phyloP scores from a whole-genome alignment of 1,140 invertebrate genomes.

The Propsilocerus akamusi region DNA sequence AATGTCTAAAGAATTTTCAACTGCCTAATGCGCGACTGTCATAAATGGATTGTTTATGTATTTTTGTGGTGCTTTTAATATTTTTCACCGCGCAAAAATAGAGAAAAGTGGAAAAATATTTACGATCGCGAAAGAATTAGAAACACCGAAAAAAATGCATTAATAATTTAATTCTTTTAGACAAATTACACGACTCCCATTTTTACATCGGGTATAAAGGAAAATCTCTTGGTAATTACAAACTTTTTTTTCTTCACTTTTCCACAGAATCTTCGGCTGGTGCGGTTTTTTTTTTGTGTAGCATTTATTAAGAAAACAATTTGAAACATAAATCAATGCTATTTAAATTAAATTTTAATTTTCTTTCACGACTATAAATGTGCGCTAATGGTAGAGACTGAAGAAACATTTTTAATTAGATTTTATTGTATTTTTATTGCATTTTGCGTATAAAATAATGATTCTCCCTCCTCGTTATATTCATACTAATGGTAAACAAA shows the following conservation, averaged over 20 bases:
- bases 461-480: background rate
- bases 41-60: constrained; percentile 4
- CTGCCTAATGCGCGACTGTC: no score
- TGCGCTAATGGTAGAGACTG: background rate
- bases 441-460: background rate
- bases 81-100: background rate
- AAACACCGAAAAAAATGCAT: constrained; percentile 1
- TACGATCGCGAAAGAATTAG: constrained; percentile 2
- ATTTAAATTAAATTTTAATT: background rate
- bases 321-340: constrained; percentile 4
- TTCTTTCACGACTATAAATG: background rate
- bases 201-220: background rate
- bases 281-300: background rate
- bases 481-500: background rate
- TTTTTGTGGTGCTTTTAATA: no score
- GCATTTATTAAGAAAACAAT: background rate
- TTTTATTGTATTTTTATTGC: constrained; percentile 3
- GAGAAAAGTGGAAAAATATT: background rate
- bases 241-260: background rate
- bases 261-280: background rate
- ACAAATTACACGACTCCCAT: background rate
- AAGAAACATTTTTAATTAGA: constrained; percentile 2
- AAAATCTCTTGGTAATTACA: constrained; percentile 3
- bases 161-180: constrained; percentile 1
- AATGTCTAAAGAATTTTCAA: no score